Conservation (phyloP, 2,797 vertebrate species). For the Bovichtus variegatus region DNA sequence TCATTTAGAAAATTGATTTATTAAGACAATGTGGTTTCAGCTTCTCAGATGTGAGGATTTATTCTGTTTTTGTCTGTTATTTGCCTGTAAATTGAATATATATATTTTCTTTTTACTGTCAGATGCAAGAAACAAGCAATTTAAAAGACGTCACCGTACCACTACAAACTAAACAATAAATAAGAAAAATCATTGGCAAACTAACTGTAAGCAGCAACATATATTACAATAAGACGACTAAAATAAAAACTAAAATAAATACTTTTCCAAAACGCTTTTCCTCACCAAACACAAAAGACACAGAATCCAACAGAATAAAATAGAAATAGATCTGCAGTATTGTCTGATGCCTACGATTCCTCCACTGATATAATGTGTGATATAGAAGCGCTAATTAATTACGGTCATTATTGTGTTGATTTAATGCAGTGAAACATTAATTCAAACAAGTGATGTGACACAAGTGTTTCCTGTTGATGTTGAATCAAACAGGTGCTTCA, state of each 20-base stretch:
- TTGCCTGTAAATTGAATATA: not conserved
- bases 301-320: not conserved
- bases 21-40: not conserved
- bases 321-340: not conserved
- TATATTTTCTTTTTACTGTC: no score
- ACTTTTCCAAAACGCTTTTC: not conserved
- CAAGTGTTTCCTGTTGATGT: constrained; percentile 61
- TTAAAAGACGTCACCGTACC: not conserved
- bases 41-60: not conserved
- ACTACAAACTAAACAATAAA: not conserved
- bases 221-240: not conserved
- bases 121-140: not conserved
- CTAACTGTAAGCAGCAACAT: not conserved
- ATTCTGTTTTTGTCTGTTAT: not conserved
- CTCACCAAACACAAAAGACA: not conserved
- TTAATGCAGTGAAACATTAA: not conserved
- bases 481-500: constrained; percentile 72
- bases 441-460: constrained; percentile 39
- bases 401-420: not conserved
- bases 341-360: not conserved
- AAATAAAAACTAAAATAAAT: not conserved
- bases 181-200: not conserved
- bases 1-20: not conserved
- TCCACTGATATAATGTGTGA: not conserved
- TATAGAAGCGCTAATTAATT: not conserved